Evolutionary conservation across 2,113 vertebrate genomes (phyloP).

Genomic region (Bos javanicus): DNA sequence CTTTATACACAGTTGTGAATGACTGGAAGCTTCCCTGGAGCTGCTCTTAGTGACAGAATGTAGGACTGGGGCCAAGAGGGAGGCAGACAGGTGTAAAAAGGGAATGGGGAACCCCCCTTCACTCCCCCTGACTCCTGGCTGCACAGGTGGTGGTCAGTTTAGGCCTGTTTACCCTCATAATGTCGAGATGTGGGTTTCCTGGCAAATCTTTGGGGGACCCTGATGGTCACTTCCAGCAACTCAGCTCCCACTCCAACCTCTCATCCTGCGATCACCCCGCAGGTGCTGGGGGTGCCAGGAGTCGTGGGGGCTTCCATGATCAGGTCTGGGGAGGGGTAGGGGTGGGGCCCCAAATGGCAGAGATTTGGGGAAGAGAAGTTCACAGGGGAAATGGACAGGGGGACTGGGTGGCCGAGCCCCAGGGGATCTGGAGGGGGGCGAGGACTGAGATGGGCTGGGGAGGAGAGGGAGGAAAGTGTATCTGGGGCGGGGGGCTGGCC

Average conservation of each 20-base stretch:
- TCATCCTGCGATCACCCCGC: accelerated
- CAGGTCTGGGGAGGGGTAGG: background rate
- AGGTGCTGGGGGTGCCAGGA: background rate
- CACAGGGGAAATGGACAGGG: background rate
- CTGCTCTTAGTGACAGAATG: background rate
- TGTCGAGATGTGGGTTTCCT: background rate
- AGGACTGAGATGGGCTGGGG: background rate
- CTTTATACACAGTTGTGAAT: background rate
- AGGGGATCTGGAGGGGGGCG: too few species aligned
- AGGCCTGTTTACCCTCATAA: background rate
- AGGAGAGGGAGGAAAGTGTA: background rate
- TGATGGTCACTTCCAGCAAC: accelerated
- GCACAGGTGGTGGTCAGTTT: background rate
- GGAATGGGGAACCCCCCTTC: background rate
- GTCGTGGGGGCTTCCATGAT: accelerated
- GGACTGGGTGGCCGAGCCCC: too few species aligned
- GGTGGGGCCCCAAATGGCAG: background rate
- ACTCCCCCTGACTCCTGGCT: background rate
- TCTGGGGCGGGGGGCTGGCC: background rate
- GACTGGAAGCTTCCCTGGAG: background rate
- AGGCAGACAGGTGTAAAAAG: background rate
- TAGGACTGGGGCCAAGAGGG: background rate
- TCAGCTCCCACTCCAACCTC: background rate
- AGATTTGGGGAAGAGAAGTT: background rate
- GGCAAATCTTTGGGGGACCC: background rate